phyloP scores from a whole-genome alignment of 2,888 invertebrate species.

The Trissolcus japonicus region DNA sequence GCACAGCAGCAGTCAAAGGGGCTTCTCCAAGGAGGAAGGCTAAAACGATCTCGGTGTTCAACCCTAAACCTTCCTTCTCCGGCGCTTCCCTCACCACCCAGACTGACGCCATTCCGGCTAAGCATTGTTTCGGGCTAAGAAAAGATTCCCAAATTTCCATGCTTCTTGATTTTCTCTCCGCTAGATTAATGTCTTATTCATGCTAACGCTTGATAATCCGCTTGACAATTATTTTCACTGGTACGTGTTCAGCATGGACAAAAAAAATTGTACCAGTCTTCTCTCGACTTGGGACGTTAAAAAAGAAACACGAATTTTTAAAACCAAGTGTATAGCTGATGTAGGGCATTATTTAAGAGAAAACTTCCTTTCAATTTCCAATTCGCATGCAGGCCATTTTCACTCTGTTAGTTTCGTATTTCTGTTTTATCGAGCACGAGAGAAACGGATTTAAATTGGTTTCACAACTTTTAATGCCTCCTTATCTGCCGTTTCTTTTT shows the following conservation, averaged over 20 bases:
- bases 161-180: conserved; percentile 57
- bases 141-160: conserved; percentile 62
- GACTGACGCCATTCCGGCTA: conserved; percentile 67
- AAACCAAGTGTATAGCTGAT: no score
- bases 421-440: no score
- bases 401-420: no score
- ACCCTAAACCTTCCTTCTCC: conserved; percentile 61
- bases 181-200: conserved; percentile 53
- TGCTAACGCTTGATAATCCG: conserved; percentile 48
- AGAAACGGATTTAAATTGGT: no score
- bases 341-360: no score
- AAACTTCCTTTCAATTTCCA: no score
- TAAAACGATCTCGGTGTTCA: conserved; percentile 62
- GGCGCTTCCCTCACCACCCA: conserved; percentile 59
- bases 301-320: no score
- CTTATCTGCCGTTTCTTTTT: no score
- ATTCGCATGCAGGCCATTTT: no score
- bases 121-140: conserved; percentile 70
- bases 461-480: no score
- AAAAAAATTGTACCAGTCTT: neutral
- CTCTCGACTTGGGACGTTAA: no score
- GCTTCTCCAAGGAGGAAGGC: conserved; percentile 60
- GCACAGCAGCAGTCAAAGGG: conserved; percentile 56
- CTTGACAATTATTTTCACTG: conserved; percentile 33
- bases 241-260: neutral